Evolutionary conservation across 2,888 invertebrate genomes (phyloP).

Genomic region (Hirtodrosophila confusa): DNA sequence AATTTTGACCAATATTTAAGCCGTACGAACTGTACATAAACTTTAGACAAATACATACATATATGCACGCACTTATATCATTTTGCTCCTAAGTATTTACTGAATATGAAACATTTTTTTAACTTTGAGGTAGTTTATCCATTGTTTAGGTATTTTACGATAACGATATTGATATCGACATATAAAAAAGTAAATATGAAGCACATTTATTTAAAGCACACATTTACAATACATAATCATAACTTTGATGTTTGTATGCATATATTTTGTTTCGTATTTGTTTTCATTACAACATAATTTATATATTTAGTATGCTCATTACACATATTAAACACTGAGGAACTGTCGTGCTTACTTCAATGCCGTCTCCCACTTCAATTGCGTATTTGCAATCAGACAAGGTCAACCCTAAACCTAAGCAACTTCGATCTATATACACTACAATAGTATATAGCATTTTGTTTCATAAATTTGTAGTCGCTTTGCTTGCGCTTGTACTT

Average conservation of each 20-base stretch:
- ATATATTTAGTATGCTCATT: conserved; percentile 45
- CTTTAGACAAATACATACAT: conserved; percentile 2
- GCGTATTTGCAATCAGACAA: conserved; percentile 59
- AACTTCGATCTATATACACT: conserved; percentile 36
- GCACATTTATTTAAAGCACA: conserved; percentile 83
- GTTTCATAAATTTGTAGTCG: conserved; percentile 29
- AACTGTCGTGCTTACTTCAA: conserved; percentile 80
- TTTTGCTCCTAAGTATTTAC: conserved; percentile 36
- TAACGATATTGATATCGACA: conserved; percentile 29
- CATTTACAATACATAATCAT: conserved; percentile 75
- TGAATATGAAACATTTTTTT: conserved; percentile 71
- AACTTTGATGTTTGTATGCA: conserved; percentile 54
- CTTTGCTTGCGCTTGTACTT: conserved; percentile 71
- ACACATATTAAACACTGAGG: conserved; percentile 75
- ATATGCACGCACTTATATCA: conserved; percentile 26
- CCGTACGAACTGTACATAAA: conserved; percentile 12
- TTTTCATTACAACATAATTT: conserved; percentile 36
- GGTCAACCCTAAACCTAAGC: conserved; percentile 60
- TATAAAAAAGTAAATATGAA: conserved; percentile 66
- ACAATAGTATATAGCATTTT: conserved; percentile 26
- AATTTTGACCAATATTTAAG: conserved; percentile 9
- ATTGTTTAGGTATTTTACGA: conserved; percentile 55
- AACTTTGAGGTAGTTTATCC: conserved; percentile 74
- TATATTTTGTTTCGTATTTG: conserved; percentile 25
- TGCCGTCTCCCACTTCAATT: conserved; percentile 50